Evolutionary conservation across 2,888 invertebrate species (phyloP).

Genomic region (Patella ulyssiponensis): DNA sequence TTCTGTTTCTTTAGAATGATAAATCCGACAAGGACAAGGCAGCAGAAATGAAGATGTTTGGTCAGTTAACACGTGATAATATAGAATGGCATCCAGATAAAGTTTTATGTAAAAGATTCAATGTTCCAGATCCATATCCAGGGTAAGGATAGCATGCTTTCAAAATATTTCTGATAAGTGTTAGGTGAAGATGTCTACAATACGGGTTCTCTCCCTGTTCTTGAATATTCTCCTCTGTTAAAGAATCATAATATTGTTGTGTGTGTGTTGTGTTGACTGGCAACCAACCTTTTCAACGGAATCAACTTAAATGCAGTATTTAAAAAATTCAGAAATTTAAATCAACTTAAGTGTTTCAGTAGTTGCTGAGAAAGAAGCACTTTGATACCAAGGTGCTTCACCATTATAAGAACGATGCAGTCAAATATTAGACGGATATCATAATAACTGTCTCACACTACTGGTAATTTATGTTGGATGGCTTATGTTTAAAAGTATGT

Average conservation of each 20-base stretch:
- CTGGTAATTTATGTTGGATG: too few relatives aligned
- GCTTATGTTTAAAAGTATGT: too few relatives aligned
- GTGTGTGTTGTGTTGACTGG: too few relatives aligned
- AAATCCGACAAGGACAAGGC: conserved; percentile 79
- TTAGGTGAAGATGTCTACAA: not conserved
- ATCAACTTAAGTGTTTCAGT: too few relatives aligned
- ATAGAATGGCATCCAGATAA: conserved; percentile 86
- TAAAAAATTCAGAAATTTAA: too few relatives aligned
- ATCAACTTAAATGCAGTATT: too few relatives aligned
- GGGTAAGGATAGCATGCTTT: conserved; percentile 68
- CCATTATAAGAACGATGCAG: too few relatives aligned
- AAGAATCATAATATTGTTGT: not conserved
- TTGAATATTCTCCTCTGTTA: conserved; percentile 10
- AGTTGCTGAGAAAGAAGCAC: too few relatives aligned
- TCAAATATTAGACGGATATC: too few relatives aligned
- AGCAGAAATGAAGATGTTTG: conserved; percentile 84
- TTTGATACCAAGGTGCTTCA: too few relatives aligned
- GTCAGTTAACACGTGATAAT: conserved; percentile 79
- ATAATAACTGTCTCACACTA: too few relatives aligned
- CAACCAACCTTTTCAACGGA: too few relatives aligned
- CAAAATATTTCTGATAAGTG: not conserved
- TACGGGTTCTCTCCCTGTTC: conserved; percentile 2
- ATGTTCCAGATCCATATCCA: conserved; percentile 88
- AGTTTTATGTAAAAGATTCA: conserved; percentile 91
- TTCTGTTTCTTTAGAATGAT: conserved; percentile 53